Evolutionary conservation across 2,888 invertebrate genomes (phyloP).

Genomic region (Ischnura elegans): DNA sequence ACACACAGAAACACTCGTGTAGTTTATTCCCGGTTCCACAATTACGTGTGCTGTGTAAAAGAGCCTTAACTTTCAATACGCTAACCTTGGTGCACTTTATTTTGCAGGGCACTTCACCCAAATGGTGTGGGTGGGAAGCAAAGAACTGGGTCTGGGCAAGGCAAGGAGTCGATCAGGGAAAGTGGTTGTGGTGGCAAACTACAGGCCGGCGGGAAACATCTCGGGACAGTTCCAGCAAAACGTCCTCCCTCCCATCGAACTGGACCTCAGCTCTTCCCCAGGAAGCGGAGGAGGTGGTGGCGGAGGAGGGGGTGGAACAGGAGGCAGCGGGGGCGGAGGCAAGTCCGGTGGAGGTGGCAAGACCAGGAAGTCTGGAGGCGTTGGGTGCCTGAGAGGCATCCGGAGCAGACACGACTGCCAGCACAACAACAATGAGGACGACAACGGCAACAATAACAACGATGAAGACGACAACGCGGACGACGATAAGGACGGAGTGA

Average conservation of each 20-base stretch:
- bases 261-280: slow-evolving; percentile 41
- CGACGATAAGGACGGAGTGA: slow-evolving; percentile 35
- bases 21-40: too few relatives aligned
- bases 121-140: slow-evolving; percentile 89
- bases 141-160: slow-evolving; percentile 89
- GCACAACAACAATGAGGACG: slow-evolving; percentile 53
- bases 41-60: too few relatives aligned
- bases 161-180: slow-evolving; percentile 87
- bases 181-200: slow-evolving; percentile 90
- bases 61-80: not conserved
- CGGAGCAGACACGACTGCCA: slow-evolving; percentile 53
- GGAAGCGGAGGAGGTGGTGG: slow-evolving; percentile 55
- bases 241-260: slow-evolving; percentile 84
- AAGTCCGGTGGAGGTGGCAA: not conserved
- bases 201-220: slow-evolving; percentile 89
- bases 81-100: slow-evolving; percentile 51
- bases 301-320: slow-evolving; percentile 7
- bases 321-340: not conserved
- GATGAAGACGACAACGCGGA: slow-evolving; percentile 15
- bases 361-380: not conserved
- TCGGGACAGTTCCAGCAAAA: slow-evolving; percentile 87
- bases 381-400: slow-evolving; percentile 43
- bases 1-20: too few relatives aligned
- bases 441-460: slow-evolving; percentile 59
- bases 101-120: slow-evolving; percentile 91